Evolutionary conservation across 1,140 invertebrate species (phyloP).

Genomic region (Streblospio benedicti): DNA sequence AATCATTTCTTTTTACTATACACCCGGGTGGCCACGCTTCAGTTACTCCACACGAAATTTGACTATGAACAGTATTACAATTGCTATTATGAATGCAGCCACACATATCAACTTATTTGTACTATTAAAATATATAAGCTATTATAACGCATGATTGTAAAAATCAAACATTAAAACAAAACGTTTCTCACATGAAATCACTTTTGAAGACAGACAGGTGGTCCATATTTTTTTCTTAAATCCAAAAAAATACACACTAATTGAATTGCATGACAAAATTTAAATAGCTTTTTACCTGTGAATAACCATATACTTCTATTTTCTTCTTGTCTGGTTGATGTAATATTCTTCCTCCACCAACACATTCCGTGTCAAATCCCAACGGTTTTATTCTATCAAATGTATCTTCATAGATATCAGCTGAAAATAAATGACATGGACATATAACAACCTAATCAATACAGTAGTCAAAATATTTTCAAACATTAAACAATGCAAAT

Average conservation of each 20-base stretch:
- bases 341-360: slow-evolving; percentile 75
- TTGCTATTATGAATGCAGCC: not conserved
- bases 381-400: slow-evolving; percentile 47
- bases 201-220: not conserved
- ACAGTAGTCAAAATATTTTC: too few relatives aligned
- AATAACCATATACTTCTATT: slow-evolving; percentile 79
- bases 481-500: too few relatives aligned
- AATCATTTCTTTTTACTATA: not conserved
- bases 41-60: not conserved
- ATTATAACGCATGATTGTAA: not conserved
- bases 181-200: not conserved
- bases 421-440: too few relatives aligned
- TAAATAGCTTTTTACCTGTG: slow-evolving; percentile 53
- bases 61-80: not conserved
- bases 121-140: too few relatives aligned
- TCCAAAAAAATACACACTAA: too few relatives aligned
- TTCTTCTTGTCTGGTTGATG: slow-evolving; percentile 64
- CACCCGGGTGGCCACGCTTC: not conserved
- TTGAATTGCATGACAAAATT: too few relatives aligned
- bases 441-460: too few relatives aligned
- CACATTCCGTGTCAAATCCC: slow-evolving; percentile 60
- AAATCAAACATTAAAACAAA: not conserved
- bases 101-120: not conserved
- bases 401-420: slow-evolving; percentile 61
- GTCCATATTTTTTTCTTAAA: not conserved